A percentile compares a stretch with the other conserved stretches of the same genome.
Conservation (phyloP, 2,113 vertebrate genomes). For the Dipodomys stephensi region DNA sequence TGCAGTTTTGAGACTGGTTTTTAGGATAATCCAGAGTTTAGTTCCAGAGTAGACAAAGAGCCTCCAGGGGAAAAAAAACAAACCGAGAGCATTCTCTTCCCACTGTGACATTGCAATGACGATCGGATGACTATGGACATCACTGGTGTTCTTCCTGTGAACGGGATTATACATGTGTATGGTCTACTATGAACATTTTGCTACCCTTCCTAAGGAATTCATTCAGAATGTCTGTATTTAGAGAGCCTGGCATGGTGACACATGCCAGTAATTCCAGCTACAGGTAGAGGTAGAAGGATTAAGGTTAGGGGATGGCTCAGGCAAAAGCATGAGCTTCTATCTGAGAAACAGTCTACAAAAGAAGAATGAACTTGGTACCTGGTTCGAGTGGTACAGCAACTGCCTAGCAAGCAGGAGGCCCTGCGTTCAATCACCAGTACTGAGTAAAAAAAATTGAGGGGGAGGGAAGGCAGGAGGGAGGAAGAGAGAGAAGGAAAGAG, state of each 20-base stretch:
- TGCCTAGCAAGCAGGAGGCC: too few species aligned
- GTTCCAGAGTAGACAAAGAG: neutral
- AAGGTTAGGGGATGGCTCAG: neutral
- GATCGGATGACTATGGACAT: neutral
- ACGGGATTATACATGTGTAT: neutral
- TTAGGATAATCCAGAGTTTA: neutral
- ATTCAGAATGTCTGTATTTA: neutral
- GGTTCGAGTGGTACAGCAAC: too few species aligned
- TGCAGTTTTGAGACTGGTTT: constrained; percentile 10
- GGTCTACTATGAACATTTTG: neutral
- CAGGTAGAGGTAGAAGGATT: neutral
- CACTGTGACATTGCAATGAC: neutral
- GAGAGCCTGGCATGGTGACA: neutral
- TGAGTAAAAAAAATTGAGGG: too few species aligned
- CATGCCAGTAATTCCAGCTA: neutral
- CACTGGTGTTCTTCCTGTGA: neutral
- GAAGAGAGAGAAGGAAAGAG: too few species aligned
- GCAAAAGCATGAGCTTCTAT: neutral
- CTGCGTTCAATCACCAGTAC: too few species aligned
- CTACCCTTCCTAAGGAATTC: constrained; percentile 7
- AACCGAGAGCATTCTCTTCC: neutral
- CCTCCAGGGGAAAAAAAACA: neutral
- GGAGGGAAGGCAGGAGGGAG: too few species aligned
- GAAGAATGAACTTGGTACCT: too few species aligned
- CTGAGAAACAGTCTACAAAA: neutral